Base-by-base conservation (phyloP, 2,888 invertebrate species). In the Nomada ferruginata region DNA sequence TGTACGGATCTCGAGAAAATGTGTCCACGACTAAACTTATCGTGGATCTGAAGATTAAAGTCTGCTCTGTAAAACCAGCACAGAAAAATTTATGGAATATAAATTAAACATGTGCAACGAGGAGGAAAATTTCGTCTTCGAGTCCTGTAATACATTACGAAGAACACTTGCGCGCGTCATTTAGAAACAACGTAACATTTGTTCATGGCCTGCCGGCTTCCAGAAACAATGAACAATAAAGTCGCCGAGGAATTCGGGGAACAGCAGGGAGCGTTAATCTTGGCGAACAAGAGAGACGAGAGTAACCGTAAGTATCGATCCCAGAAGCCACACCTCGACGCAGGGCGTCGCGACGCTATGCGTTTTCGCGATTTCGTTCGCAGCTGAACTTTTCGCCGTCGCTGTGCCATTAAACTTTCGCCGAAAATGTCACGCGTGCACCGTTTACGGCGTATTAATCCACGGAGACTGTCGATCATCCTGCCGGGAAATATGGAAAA, bases 291-390 rank as follows among this genome's bases (percentile, higher is more conserved):
- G 77, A 72, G 68, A 73, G 60, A 78, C 69, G 68, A 77, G 72
- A 71, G 83, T 77, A 84, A 83, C 74, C 73, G 79, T 83, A 85
- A 85, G 86, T 91, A 91, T 91, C 91, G 91, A 91, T 91, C 90
- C 85, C 78, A 76, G 85, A 90, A 89, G 90, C 91, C 91, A 90
- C 91, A 91, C 91, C 91, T 91, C 86, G 88, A 64, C 78, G 66
- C 76, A 73, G 53, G 23, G 72, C 52, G 76, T 50, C 60, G 77
- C 66, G 57, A 47, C n/a, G 76, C 69, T 72, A 80, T 77, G 85
- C 77, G 85, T 82, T 84, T 71, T 63, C 84, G 61, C 68, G 74
- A 82, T 82, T 76, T 82, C 55, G 47, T 52, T 59, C 63, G 42
- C 59, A 23, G 36, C 44, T 69, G 50, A 26, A 57, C 53, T 36